Conservation (phyloP, 2,113 vertebrate species). For the Arothron firmamentum region DNA sequence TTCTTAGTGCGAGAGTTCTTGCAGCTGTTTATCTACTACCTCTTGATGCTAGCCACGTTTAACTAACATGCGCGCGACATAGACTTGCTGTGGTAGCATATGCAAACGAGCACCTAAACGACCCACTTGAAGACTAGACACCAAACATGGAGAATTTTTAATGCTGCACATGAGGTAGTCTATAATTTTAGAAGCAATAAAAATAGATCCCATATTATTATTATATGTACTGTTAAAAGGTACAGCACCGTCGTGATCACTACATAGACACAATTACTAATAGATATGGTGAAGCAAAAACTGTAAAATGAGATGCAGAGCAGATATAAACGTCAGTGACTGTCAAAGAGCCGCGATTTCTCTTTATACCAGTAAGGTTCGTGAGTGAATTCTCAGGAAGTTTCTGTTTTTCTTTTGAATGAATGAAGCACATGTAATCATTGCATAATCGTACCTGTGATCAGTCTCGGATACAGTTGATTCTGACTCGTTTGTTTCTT, state of each 20-base stretch:
- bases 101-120: slow-evolving; percentile 63
- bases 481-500: too few species aligned
- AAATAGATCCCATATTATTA: slow-evolving; percentile 66
- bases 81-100: slow-evolving; percentile 52
- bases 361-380: slow-evolving; percentile 87
- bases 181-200: slow-evolving; percentile 75
- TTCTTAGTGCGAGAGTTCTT: slow-evolving; percentile 40
- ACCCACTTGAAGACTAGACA: slow-evolving; percentile 61
- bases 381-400: slow-evolving; percentile 93
- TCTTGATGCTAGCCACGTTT: slow-evolving; percentile 63
- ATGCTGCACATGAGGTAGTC: slow-evolving; percentile 67
- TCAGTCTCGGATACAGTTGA: too few species aligned
- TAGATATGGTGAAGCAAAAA: slow-evolving; percentile 60
- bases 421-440: neutral
- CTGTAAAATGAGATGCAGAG: slow-evolving; percentile 33
- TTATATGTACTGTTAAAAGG: slow-evolving; percentile 30
- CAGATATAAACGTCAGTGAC: slow-evolving; percentile 59
- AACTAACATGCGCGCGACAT: slow-evolving; percentile 37
- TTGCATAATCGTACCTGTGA: neutral
- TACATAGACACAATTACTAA: slow-evolving; percentile 58
- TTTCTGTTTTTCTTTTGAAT: slow-evolving; percentile 64
- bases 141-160: slow-evolving; percentile 65
- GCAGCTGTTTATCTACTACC: slow-evolving; percentile 71
- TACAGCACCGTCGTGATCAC: slow-evolving; percentile 51
- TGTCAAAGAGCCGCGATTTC: slow-evolving; percentile 49